Evolutionary conservation across 1,140 invertebrate genomes (phyloP).

Genomic region (Triops cancriformis): DNA sequence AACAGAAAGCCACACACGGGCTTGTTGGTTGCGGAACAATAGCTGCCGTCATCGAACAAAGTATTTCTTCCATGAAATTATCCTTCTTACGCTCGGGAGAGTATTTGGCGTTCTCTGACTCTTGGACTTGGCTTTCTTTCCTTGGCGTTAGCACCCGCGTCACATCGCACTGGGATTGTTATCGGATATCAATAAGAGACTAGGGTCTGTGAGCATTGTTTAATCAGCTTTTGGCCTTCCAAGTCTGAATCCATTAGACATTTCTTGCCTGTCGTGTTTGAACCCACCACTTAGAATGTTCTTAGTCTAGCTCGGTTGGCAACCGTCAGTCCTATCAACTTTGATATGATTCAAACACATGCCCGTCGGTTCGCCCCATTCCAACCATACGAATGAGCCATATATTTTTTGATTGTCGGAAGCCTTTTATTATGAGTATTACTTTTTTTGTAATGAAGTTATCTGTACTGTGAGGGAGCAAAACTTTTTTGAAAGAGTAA

Average conservation of each 20-base stretch:
- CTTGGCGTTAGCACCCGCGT: not conserved
- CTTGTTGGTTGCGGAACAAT: not conserved
- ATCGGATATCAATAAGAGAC: not conserved
- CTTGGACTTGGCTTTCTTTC: not conserved
- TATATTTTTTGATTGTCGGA: not conserved
- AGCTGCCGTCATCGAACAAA: not conserved
- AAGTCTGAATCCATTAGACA: not conserved
- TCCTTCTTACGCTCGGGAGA: not conserved
- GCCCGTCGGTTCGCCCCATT: not conserved
- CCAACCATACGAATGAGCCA: not conserved
- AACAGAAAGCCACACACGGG: constrained; percentile 9
- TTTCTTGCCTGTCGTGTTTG: not conserved
- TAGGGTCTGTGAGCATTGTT: not conserved
- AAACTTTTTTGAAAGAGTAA: not conserved
- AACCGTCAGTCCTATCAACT: not conserved
- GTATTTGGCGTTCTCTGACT: not conserved
- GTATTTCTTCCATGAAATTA: not conserved
- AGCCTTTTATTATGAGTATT: constrained; percentile 14
- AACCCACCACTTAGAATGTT: not conserved
- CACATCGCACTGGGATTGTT: not conserved
- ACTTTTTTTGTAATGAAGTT: not conserved
- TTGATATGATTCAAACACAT: not conserved
- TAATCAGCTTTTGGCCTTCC: not conserved
- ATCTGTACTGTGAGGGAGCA: not conserved
- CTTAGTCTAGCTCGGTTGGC: not conserved